Conservation (phyloP, 2,888 invertebrate species). For the Macropis europaea region DNA sequence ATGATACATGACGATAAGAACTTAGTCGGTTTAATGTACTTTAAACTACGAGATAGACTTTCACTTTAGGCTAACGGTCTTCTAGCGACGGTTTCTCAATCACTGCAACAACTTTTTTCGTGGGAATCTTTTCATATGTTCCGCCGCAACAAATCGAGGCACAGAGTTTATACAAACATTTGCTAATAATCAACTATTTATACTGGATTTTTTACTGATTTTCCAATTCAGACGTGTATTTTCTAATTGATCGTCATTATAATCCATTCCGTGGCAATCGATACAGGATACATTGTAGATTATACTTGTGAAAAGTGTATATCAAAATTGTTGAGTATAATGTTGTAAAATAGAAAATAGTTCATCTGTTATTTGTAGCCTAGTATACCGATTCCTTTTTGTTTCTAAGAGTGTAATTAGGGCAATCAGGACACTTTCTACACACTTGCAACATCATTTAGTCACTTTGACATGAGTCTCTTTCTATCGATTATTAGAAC, state of each 20-base stretch:
- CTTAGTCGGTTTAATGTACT: constrained; percentile 25
- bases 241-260: constrained; percentile 13
- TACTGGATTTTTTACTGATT: constrained; percentile 31
- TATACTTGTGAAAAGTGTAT: constrained; percentile 25
- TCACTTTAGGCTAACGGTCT: neutral
- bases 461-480: too few species aligned
- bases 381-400: constrained; percentile 6
- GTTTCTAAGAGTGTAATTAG: neutral
- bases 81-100: neutral
- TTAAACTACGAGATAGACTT: constrained; percentile 6
- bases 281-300: constrained; percentile 4
- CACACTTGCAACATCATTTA: neutral
- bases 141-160: neutral
- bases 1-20: neutral
- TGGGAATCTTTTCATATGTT: neutral
- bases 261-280: neutral
- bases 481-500: neutral
- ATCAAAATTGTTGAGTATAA: constrained; percentile 29
- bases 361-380: constrained; percentile 19
- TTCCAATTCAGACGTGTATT: constrained; percentile 6
- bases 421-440: neutral
- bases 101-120: neutral
- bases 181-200: constrained; percentile 13
- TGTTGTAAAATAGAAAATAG: constrained; percentile 20
- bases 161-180: constrained; percentile 19